Percentiles rank a stretch among this genome's conserved stretches.
Conservation (phyloP, 2,888 invertebrate genomes). For the Orchesellides sinensis region DNA sequence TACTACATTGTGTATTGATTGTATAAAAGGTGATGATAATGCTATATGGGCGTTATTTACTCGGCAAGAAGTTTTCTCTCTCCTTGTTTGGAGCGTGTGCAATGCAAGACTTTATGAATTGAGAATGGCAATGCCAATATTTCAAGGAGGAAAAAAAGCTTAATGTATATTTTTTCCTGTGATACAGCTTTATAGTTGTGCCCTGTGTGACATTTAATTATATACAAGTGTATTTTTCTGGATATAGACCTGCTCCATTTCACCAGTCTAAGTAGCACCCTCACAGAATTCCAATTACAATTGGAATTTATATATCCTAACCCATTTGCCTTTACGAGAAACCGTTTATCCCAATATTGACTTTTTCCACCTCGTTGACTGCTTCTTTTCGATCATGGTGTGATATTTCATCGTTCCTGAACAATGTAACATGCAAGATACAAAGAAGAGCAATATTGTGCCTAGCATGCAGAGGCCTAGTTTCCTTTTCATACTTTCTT, state of each 20-base stretch:
- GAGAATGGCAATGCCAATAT: not conserved
- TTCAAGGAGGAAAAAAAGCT: not conserved
- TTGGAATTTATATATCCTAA: conserved; percentile 75
- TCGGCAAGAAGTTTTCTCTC: conserved; percentile 28
- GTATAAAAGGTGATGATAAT: conserved; percentile 8
- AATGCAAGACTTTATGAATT: not conserved
- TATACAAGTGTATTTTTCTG: not conserved
- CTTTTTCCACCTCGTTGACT: conserved; percentile 75
- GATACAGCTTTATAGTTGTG: too few relatives aligned
- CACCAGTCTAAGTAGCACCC: conserved; percentile 42
- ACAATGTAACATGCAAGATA: conserved; percentile 33
- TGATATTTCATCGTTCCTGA: conserved; percentile 67
- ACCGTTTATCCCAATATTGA: conserved; percentile 76
- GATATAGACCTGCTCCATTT: conserved; percentile 6
- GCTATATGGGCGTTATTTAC: conserved; percentile 47
- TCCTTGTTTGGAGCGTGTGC: not conserved
- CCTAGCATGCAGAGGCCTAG: conserved; percentile 14
- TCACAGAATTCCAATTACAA: conserved; percentile 75
- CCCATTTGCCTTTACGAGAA: conserved; percentile 75
- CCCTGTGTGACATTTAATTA: not conserved
- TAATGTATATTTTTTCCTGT: not conserved
- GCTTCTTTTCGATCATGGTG: conserved; percentile 64
- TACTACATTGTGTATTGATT: too few relatives aligned
- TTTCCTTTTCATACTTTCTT: conserved; percentile 30
- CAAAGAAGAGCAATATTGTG: conserved; percentile 6